Conservation (phyloP, 2,113 vertebrate species). For the Oreochromis niloticus region DNA sequence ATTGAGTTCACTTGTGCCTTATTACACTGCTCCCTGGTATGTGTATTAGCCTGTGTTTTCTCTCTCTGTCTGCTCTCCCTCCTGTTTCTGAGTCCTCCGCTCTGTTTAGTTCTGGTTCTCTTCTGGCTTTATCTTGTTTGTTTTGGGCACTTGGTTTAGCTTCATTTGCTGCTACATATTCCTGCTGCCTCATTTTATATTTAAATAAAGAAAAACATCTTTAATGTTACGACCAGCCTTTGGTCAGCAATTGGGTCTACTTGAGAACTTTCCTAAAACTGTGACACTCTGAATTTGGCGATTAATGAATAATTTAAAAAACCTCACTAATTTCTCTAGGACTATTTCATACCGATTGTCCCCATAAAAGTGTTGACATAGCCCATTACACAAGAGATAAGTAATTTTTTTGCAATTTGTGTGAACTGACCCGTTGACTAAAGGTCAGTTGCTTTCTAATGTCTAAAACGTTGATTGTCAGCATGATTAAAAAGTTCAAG, state of each 20-base stretch:
- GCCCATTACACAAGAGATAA: neutral
- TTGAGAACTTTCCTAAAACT: neutral
- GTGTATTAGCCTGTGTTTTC: neutral
- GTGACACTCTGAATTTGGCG: neutral
- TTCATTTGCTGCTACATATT: neutral
- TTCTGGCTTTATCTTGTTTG: neutral
- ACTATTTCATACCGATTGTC: neutral
- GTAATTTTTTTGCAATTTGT: neutral
- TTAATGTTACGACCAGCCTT: neutral
- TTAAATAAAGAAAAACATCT: neutral
- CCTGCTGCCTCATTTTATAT: neutral
- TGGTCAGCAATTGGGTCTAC: neutral
- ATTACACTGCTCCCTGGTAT: neutral
- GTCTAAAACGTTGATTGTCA: slow-evolving; percentile 11
- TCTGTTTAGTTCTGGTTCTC: neutral
- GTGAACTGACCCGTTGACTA: slow-evolving; percentile 14
- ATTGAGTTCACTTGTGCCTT: neutral
- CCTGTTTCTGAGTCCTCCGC: neutral
- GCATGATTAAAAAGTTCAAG: slow-evolving; percentile 30
- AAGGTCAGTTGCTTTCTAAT: slow-evolving; percentile 9
- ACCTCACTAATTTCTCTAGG: neutral
- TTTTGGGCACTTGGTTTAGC: neutral
- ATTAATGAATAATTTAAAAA: neutral
- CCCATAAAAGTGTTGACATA: neutral
- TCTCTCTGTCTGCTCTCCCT: neutral